Percentiles rank a stretch among this genome's conserved stretches.
Conservation (phyloP, 1,140 invertebrate genomes). For the Diplogasteroides magnus region DNA sequence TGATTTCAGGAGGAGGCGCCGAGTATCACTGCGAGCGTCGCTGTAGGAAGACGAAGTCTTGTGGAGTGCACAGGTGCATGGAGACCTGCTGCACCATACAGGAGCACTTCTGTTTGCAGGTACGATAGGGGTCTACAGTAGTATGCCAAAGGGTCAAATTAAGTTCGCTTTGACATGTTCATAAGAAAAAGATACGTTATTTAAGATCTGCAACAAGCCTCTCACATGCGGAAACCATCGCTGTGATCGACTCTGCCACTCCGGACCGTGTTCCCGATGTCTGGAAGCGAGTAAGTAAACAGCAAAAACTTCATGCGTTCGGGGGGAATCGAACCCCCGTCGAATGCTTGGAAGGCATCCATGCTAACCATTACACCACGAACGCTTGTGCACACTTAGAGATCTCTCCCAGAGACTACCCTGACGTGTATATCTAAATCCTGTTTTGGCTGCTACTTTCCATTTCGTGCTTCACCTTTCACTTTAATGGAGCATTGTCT, state of each 20-base stretch:
- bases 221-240: slow-evolving; percentile 74
- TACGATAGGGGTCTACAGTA: slow-evolving; percentile 37
- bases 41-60: slow-evolving; percentile 79
- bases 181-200: neutral
- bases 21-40: slow-evolving; percentile 71
- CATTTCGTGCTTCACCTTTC: too few relatives aligned
- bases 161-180: too few relatives aligned
- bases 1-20: slow-evolving; percentile 61
- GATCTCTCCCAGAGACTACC: too few relatives aligned
- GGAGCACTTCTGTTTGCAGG: slow-evolving; percentile 76
- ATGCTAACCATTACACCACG: slow-evolving; percentile 5
- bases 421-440: too few relatives aligned
- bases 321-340: neutral
- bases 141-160: too few relatives aligned
- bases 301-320: slow-evolving; percentile 5
- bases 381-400: slow-evolving; percentile 11
- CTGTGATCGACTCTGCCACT: slow-evolving; percentile 81
- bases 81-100: slow-evolving; percentile 71
- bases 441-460: too few relatives aligned
- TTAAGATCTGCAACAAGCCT: slow-evolving; percentile 62
- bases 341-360: slow-evolving; percentile 9
- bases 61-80: slow-evolving; percentile 80
- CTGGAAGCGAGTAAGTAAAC: slow-evolving; percentile 68
- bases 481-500: too few relatives aligned
- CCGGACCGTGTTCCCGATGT: slow-evolving; percentile 77